Evolutionary conservation across 2,797 vertebrate genomes (phyloP).

Genomic region (Botia kubotai): DNA sequence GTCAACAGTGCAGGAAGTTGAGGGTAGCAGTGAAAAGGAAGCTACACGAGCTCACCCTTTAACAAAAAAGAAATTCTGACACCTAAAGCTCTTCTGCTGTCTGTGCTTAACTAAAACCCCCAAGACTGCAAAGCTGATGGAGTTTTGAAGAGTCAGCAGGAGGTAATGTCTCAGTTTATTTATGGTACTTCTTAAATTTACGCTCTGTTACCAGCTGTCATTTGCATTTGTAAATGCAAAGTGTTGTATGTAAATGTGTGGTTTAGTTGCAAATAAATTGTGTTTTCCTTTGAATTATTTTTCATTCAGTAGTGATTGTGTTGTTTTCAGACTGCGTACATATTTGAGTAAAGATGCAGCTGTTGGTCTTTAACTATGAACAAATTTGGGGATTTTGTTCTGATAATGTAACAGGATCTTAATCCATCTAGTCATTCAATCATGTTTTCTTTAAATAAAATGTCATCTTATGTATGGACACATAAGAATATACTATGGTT

Average conservation of each 20-base stretch:
- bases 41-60: constrained; percentile 57
- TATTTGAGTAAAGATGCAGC: neutral
- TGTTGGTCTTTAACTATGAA: neutral
- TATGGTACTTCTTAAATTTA: constrained; percentile 6
- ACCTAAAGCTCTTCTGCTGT: neutral
- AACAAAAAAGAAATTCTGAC: neutral
- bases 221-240: constrained; percentile 10
- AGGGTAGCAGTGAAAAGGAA: constrained; percentile 55
- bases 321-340: neutral
- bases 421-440: neutral
- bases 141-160: constrained; percentile 18
- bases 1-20: constrained; percentile 63
- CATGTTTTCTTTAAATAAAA: no score
- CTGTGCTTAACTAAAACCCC: neutral
- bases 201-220: neutral
- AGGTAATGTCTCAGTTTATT: constrained; percentile 29
- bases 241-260: neutral
- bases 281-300: neutral
- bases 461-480: no score
- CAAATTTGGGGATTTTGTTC: neutral
- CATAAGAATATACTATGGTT: no score
- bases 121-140: neutral
- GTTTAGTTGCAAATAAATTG: neutral
- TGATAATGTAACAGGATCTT: neutral
- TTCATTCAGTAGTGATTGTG: neutral